Evolutionary conservation across 2,888 invertebrate genomes (phyloP).

Genomic region (Digitonthophagus gazella): DNA sequence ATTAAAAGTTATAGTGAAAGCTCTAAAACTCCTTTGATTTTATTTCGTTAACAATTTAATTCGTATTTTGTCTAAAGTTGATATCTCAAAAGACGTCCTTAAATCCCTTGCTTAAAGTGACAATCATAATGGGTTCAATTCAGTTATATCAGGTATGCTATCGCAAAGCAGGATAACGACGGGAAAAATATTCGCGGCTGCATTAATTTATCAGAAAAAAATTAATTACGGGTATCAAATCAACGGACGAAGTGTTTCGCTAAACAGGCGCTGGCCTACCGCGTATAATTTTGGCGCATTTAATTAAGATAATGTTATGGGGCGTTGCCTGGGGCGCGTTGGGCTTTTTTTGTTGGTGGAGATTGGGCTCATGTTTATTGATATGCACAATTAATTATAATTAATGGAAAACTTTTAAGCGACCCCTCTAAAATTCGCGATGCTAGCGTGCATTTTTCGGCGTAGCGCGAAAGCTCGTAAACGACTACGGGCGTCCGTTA

Average conservation of each 20-base stretch:
- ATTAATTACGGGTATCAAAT: slow-evolving; percentile 9
- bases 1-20: no score
- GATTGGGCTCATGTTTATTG: slow-evolving; percentile 14
- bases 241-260: neutral
- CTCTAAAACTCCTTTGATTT: no score
- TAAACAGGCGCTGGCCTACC: slow-evolving; percentile 1
- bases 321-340: neutral
- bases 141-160: neutral
- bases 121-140: slow-evolving; percentile 1
- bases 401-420: slow-evolving; percentile 5
- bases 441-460: neutral
- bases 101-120: neutral
- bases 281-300: neutral
- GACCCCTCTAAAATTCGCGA: no score
- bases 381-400: neutral
- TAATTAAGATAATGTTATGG: slow-evolving; percentile 15
- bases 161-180: neutral
- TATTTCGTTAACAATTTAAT: no score
- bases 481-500: neutral
- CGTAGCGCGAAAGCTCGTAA: neutral
- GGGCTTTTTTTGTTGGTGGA: neutral
- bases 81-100: neutral
- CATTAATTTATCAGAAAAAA: slow-evolving; percentile 13
- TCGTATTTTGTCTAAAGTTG: no score
- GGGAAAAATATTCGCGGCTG: neutral